These are phyloP conservation scores for Agrochola circellaris DNA, from an alignment of 2,888 invertebrate species.

Conservation along the genomic window DNA sequence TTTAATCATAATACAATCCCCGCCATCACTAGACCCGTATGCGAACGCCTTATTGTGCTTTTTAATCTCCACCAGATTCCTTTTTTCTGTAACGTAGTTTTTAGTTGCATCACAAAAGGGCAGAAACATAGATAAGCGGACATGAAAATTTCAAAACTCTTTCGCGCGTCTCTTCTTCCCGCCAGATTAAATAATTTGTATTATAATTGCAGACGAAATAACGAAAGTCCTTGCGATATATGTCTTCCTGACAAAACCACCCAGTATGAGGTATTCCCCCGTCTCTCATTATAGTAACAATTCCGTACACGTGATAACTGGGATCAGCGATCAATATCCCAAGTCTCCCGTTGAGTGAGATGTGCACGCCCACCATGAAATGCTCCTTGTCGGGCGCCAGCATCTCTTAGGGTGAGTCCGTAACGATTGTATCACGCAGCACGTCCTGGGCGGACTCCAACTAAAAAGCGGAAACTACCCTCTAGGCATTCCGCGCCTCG, in stretches of 20 bases:
- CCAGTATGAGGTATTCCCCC: conserved; percentile 95
- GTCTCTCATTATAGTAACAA: conserved; percentile 96
- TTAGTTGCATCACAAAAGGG: conserved; percentile 95
- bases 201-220: conserved; percentile 93
- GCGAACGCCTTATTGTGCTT: conserved; percentile 94
- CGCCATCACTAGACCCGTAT: conserved; percentile 94
- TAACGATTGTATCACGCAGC: conserved; percentile 82
- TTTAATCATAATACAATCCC: conserved; percentile 97
- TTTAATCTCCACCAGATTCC: conserved; percentile 95
- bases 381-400: conserved; percentile 96
- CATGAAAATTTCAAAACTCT: conserved; percentile 57
- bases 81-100: conserved; percentile 96
- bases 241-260: conserved; percentile 95
- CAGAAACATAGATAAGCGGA: conserved; percentile 92
- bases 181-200: conserved; percentile 95
- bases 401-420: conserved; percentile 89
- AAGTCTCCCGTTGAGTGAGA: conserved; percentile 92
- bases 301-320: conserved; percentile 96
- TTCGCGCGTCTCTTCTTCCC: conserved; percentile 93
- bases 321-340: conserved; percentile 97
- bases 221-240: conserved; percentile 94
- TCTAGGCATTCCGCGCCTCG: conserved; percentile 91
- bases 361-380: conserved; percentile 94
- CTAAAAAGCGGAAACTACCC: conserved; percentile 91
- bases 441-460: conserved; percentile 92